These are phyloP conservation scores for Mus minutoides DNA, from an alignment of 2,797 vertebrate species.

Conservation along the genomic window DNA sequence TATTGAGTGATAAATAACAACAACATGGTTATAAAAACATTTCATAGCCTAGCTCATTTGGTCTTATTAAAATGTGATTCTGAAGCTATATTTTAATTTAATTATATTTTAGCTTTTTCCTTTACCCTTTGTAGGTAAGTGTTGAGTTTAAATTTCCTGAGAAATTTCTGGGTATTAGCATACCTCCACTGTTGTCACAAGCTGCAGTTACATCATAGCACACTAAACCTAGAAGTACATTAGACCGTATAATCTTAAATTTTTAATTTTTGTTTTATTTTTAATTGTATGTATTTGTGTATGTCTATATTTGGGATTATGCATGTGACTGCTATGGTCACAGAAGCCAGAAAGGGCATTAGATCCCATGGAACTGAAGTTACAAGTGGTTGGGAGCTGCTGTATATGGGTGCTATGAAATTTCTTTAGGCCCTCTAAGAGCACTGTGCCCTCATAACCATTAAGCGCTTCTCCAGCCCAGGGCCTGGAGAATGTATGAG, in stretches of 20 bases:
- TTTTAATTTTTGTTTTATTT: not conserved
- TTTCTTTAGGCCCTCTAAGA: too few species aligned
- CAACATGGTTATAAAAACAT: too few species aligned
- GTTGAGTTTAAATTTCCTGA: not conserved
- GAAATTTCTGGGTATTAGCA: constrained; percentile 10
- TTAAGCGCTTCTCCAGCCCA: not conserved
- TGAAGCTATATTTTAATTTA: too few species aligned
- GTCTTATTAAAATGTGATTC: too few species aligned
- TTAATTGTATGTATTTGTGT: not conserved
- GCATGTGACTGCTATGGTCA: not conserved
- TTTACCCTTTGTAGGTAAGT: constrained; percentile 39
- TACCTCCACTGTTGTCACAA: not conserved
- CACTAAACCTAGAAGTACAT: not conserved
- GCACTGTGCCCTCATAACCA: not conserved
- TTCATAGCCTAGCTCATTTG: too few species aligned
- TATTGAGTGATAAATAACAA: too few species aligned
- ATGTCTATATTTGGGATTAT: not conserved
- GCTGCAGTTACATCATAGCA: not conserved
- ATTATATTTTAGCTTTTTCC: too few species aligned
- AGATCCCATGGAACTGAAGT: not conserved
- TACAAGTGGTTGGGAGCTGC: not conserved
- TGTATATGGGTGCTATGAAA: not conserved
- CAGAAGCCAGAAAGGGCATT: not conserved
- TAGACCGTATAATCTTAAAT: not conserved
- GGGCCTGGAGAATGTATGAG: not conserved